Conservation (phyloP, 2,113 vertebrate genomes). For the Rutilus rutilus region DNA sequence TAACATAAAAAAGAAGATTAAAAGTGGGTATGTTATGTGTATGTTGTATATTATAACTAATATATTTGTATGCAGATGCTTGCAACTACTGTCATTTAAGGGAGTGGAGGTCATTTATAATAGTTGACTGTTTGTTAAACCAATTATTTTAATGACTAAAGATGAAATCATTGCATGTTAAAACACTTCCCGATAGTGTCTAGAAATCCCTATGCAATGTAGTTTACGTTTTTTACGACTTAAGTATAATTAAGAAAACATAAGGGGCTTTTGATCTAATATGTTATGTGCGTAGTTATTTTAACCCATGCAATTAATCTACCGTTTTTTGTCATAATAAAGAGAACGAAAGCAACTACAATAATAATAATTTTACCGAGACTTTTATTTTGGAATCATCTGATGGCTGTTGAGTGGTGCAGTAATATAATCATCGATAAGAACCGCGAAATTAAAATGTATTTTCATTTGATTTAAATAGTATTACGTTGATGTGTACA, state of each 20-base stretch:
- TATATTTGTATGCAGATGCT: neutral
- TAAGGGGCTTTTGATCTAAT: neutral
- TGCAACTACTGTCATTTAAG: neutral
- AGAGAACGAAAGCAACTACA: too few species aligned
- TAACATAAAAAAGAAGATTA: neutral
- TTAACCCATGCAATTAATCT: neutral
- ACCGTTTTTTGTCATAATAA: neutral
- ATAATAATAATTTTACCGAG: neutral
- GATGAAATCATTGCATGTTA: neutral
- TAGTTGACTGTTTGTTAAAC: neutral
- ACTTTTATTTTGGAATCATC: neutral
- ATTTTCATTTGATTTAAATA: too few species aligned
- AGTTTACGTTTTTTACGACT: neutral
- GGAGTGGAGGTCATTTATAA: neutral
- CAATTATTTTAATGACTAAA: neutral
- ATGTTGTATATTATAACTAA: neutral
- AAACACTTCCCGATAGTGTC: neutral
- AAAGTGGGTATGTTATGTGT: neutral
- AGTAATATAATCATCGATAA: neutral
- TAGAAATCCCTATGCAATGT: neutral
- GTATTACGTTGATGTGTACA: too few species aligned
- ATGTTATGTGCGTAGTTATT: neutral
- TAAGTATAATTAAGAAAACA: neutral
- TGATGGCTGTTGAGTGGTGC: neutral
- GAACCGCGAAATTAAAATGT: neutral